Evolutionary conservation across 2,113 vertebrate genomes (phyloP).

Genomic region (Cercopithecus mona): DNA sequence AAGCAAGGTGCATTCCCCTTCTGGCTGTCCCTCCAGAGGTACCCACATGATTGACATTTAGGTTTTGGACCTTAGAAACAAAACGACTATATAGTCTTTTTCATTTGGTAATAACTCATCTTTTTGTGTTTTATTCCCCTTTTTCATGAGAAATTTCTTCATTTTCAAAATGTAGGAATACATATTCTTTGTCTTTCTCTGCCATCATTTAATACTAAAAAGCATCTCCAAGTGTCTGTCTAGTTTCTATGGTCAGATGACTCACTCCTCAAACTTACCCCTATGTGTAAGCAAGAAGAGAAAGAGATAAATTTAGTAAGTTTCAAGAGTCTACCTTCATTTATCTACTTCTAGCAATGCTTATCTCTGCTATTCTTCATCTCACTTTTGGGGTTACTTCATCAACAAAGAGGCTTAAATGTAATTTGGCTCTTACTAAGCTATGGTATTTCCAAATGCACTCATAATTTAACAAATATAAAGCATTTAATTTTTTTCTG

Average conservation of each 20-base stretch:
- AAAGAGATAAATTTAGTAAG: not conserved
- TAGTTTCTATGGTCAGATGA: not conserved
- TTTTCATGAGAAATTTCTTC: not conserved
- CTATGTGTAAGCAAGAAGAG: no score
- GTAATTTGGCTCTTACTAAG: not conserved
- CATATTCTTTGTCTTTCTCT: not conserved
- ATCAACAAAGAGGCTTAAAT: not conserved
- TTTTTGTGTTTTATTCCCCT: not conserved
- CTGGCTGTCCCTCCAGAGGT: fast-evolving
- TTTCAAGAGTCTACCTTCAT: not conserved
- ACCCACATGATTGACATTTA: not conserved
- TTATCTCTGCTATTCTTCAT: not conserved
- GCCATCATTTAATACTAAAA: not conserved
- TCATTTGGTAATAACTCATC: not conserved
- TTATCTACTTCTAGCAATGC: not conserved
- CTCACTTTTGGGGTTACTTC: not conserved
- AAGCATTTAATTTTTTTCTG: not conserved
- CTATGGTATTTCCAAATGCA: not conserved
- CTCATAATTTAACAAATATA: not conserved
- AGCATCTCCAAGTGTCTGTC: not conserved
- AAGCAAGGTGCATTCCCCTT: fast-evolving
- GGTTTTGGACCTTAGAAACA: not conserved
- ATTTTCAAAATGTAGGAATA: not conserved
- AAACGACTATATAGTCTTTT: fast-evolving
- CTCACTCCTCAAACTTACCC: not conserved